Conservation (phyloP, 2,797 vertebrate genomes). For the Buceros bicornis region DNA sequence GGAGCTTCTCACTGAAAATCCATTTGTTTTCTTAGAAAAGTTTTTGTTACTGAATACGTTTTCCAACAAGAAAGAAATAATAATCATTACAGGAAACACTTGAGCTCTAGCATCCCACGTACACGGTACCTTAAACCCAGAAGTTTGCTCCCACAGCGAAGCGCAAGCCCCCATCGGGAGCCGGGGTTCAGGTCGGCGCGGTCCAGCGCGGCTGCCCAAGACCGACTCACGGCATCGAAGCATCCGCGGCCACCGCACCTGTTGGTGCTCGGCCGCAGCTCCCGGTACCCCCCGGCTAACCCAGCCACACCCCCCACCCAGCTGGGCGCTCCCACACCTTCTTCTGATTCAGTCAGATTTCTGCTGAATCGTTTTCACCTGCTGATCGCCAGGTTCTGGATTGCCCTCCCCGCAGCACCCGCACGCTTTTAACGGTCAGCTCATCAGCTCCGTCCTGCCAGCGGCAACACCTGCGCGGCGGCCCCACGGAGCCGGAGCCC, state of each 20-base stretch:
- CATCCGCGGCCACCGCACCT: background rate
- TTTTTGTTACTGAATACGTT: background rate
- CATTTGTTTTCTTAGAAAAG: background rate
- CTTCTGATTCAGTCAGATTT: rapidly evolving
- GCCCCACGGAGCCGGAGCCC: background rate
- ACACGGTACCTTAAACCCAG: slow-evolving; percentile 26
- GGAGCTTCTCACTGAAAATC: background rate
- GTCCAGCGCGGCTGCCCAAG: background rate
- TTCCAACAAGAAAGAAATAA: background rate
- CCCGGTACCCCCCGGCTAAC: background rate
- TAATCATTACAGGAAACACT: background rate
- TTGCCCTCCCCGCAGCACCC: background rate
- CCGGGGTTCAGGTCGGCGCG: background rate
- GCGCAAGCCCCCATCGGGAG: background rate
- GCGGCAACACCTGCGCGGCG: background rate
- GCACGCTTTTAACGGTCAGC: background rate
- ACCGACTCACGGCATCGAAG: background rate
- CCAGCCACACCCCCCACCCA: background rate
- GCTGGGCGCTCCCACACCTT: background rate
- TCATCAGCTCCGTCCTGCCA: background rate
- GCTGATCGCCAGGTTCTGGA: background rate
- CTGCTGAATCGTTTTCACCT: background rate
- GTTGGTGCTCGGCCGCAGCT: background rate
- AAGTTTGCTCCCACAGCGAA: slow-evolving; percentile 10
- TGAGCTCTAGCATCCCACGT: background rate